These are phyloP conservation scores for Kryphioiulus occultus DNA, from an alignment of 2,888 invertebrate genomes.

Conservation along the genomic window DNA sequence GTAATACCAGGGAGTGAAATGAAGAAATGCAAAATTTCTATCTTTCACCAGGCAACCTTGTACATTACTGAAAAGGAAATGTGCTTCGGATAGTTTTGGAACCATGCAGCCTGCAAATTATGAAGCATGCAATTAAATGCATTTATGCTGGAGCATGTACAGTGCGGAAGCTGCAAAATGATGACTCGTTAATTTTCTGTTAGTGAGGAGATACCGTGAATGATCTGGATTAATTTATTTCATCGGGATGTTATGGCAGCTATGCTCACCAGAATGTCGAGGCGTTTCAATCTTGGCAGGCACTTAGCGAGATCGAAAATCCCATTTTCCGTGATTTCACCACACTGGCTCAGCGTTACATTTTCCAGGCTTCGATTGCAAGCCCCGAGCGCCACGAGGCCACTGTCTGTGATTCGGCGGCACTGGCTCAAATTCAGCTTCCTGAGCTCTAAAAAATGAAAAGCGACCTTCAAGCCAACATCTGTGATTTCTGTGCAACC, in stretches of 20 bases:
- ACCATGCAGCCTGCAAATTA: not conserved
- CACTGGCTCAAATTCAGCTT: conserved; percentile 73
- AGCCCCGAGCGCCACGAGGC: conserved; percentile 70
- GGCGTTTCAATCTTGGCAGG: conserved; percentile 67
- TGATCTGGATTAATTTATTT: not conserved
- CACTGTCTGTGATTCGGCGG: conserved; percentile 72
- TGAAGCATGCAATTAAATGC: not conserved
- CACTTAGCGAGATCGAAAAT: conserved; percentile 65
- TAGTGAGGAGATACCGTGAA: not conserved
- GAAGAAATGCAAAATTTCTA: too few relatives aligned
- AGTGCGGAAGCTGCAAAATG: not conserved
- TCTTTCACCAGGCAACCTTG: not conserved
- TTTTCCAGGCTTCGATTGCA: conserved; percentile 76
- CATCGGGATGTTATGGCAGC: too few relatives aligned
- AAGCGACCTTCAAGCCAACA: conserved; percentile 73
- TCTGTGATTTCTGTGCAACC: conserved; percentile 77
- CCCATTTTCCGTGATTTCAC: conserved; percentile 73
- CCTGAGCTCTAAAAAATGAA: conserved; percentile 72
- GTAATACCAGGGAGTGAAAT: not conserved
- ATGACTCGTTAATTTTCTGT: not conserved
- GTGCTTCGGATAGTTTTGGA: not conserved
- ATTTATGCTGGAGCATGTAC: not conserved
- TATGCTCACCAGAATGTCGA: conserved; percentile 68
- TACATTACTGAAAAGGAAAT: not conserved
- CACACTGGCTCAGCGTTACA: conserved; percentile 73